Evolutionary conservation across 2,888 invertebrate genomes (phyloP), one percentile per base, ranked within the genome.

Genomic region (Meiosimyza decipiens): DNA sequence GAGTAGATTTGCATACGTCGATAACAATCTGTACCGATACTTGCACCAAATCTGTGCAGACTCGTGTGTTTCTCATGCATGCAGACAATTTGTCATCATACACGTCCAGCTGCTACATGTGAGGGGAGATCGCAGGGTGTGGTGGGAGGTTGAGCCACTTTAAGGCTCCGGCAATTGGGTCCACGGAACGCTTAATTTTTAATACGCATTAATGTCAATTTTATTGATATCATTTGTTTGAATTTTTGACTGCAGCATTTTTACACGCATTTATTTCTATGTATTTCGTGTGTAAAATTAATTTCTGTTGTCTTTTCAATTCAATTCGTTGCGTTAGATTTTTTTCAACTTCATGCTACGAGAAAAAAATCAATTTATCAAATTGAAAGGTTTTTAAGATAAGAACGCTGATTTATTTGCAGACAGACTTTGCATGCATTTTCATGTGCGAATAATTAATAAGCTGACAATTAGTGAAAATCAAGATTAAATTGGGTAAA

Each of bases 51-150:
- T 4, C 28, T 28, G 3, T 4, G 28, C 28, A 28, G 28, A 28
- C 28, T 28, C 28, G 28, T 51, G 12, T 28, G 71, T 54, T 52
- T 49, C 66, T 52, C 62, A 55, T 67, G 67, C 62, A 62, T 52
- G 49, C 60, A 22, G 18, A 62, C 54, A 62, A 72, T 72, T 72
- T 72, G 72, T 72, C 71, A 72, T 67, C 60, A 49, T 67, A 54
- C 54, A 62, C 66, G 71, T 57, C 33, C 70, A 47, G 51, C 15
- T 28, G 28, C 28, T 28, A 28, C 28, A 28, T 28, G 28, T 69
- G 47, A 3, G 52, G 47, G 18, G n/a, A 4, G 3, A 28, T 28
- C 63, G n/a, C 1, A 33, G 66, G 28, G 54, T 28, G 50, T 16
- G 13, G 12, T 22, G 15, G 15, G 49, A 47, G 28, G 15, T 12